Conservation (phyloP, 2,888 invertebrate genomes). For the Terebella lapidaria region DNA sequence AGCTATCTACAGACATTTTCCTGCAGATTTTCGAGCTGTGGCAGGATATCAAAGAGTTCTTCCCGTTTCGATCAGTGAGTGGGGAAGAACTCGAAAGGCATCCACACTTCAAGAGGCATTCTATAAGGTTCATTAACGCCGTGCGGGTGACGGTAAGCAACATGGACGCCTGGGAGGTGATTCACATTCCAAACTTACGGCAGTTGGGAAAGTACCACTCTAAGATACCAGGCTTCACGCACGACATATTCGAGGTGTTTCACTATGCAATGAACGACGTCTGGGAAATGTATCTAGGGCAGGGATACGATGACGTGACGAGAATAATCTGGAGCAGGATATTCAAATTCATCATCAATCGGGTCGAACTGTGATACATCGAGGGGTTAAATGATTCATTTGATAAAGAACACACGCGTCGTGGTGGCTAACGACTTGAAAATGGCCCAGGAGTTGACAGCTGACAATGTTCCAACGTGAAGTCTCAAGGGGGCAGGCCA, state of each 20-base stretch:
- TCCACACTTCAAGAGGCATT: conserved; percentile 13
- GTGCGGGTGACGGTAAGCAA: conserved; percentile 9
- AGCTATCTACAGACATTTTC: conserved; percentile 10
- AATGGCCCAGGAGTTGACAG: too few relatives aligned
- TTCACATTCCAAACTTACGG: conserved; percentile 15
- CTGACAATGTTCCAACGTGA: too few relatives aligned
- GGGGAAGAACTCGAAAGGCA: conserved; percentile 3
- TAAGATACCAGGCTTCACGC: too few relatives aligned
- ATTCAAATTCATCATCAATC: conserved; percentile 14
- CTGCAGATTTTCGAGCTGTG: conserved; percentile 15
- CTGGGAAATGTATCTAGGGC: conserved; percentile 12
- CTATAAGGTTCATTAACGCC: conserved; percentile 18
- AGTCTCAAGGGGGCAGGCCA: too few relatives aligned
- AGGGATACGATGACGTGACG: conserved; percentile 1
- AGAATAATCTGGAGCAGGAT: conserved; percentile 12
- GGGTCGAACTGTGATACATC: conserved; percentile 16
- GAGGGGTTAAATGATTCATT: too few relatives aligned
- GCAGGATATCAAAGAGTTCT: conserved; percentile 13
- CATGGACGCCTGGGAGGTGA: neutral
- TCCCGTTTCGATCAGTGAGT: conserved; percentile 8
- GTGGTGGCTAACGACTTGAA: too few relatives aligned
- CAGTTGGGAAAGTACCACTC: too few relatives aligned
- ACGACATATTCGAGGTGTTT: conserved; percentile 10
- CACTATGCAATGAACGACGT: conserved; percentile 9
- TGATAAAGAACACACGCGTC: too few relatives aligned